Evolutionary conservation across 1,140 invertebrate species (phyloP), one percentile per base, ranked within the genome.

Genomic region (Drosophila quadrilineata): DNA sequence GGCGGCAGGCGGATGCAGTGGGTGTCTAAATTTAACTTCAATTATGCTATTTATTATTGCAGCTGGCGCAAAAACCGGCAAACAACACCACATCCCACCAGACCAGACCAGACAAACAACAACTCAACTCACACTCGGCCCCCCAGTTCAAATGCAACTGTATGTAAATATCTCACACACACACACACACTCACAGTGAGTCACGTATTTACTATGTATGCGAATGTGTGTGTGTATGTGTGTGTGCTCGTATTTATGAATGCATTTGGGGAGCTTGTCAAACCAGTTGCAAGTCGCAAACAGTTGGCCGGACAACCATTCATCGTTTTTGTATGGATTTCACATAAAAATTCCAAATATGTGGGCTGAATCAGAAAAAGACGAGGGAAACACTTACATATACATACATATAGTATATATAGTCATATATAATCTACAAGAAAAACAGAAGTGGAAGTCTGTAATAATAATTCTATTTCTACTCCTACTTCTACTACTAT

Each of bases 61-160:
- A 82, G 77, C 77, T 82, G 77, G 53, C 26, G 17, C 40, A 71
- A 73, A n/a, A 82, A 75, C 77, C 69, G 73, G 73, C 69, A 66
- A 80, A 73, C n/a, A n/a, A n/a, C n/a, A n/a, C n/a, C n/a, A n/a
- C n/a, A n/a, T n/a, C n/a, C n/a, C n/a, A n/a, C n/a, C n/a, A n/a
- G n/a, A n/a, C n/a, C n/a, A n/a, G n/a, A n/a, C 77, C 69, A 84
- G 77, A 85, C 64, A 68, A 69, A 74, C 77, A 76, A 77, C 77
- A 72, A 48, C n/a, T n/a, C n/a, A n/a, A n/a, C n/a, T n/a, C n/a
- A n/a, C n/a, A 26, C 38, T 57, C 22, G 28, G n/a, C n/a, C 35
- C 64, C 21, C 31, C 56, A 38, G 46, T 22, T 31, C 9, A 24
- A 57, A 41, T 41, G n/a, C n/a, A n/a, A n/a, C n/a, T n/a, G 9